Evolutionary conservation across 2,888 invertebrate genomes (phyloP), one percentile per base, ranked within the genome.

Genomic region (Monopis laevigella): DNA sequence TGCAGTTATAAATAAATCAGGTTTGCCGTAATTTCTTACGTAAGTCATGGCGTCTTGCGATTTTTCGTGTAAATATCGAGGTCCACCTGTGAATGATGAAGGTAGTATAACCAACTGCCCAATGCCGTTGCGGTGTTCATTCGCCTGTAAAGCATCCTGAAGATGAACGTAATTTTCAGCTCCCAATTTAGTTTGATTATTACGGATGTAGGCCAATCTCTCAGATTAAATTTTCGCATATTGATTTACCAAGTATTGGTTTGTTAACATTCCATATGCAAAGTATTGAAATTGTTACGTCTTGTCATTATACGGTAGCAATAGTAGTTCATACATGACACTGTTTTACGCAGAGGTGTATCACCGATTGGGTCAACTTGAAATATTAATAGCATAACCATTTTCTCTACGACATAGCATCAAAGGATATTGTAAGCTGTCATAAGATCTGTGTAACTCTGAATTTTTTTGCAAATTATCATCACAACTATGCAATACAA

Each of bases 21-120:
- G 48, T 27, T 46, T 46, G 10, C 60, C 56, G 48, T 59, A 57
- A 46, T 56, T 45, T 24, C 58, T 51, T 12, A 59, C 59, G 47
- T 58, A 59, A 6, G 55, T 44, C 52, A 60, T 51, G 2, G 52
- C 53, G 43, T 56, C 52, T 44, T 55, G 51, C 43, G 51, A 46
- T 32, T 51, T 51, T 51, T 53, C 52, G 1, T 52, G 49, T 50
- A 52, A 49, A 43, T 54, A 48, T 0, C 53, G 49, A 1, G 52
- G 52, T 10, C 51, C 51, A 45, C 47, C 50, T 19, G 46, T 45
- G 43, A 48, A 54, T 34, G 51, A 49, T 18, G 59, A 39, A 41
- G 63, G 59, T 1, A 62, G 46, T 51, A 59, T 58, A 40, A 50
- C 50, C 30, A 45, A 43, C 13, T 49, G 19, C 3, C 59, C 58